Base-by-base conservation (phyloP, 2,888 invertebrate genomes). In the Euzophera pinguis region DNA sequence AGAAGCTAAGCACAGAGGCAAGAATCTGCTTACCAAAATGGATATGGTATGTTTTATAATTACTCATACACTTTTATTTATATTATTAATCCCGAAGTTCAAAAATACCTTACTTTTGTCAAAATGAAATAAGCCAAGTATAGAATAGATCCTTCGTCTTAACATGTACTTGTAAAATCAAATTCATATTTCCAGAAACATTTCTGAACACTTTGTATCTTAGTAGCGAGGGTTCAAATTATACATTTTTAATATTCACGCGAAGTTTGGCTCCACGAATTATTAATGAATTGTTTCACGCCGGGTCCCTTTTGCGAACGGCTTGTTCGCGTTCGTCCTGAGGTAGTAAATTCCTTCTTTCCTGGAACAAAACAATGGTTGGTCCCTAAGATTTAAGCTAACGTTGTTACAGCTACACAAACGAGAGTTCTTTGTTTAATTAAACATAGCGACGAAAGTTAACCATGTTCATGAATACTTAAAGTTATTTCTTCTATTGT, bases 271-370 rank as follows among this genome's bases (percentile, higher is more conserved):
- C 73, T 65, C 70, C 65, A 64, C 65, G 59, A 63, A 73, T 79
- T 74, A 75, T 74, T 75, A 75, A 71, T 74, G 71, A 64, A 76
- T 68, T 63, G 65, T 71, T 58, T 74, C 68, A 73, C 59, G 72
- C 65, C 58, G 70, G 75, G 59, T 83, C 82, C 58, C 86, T 84
- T 54, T 67, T 50, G 91, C 91, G 78, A 77, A 92, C 53, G 92
- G 91, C 59, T 81, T 75, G 65, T 85, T 81, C n/a, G 84, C 81
- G 64, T 85, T 90, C 57, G 92, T 92, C 75, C 73, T 81, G 62
- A 92, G 84, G 78, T 91, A 91, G 81, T 90, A 91, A 69, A 90
- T 84, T 61, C 91, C 92, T 64, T 91, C 90, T 69, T 91, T 88
- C 73, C 91, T 91, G 85, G 59, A 87, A 87, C 65, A 54, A 78